Percentiles rank a stretch among this genome's conserved stretches.
Conservation (phyloP, 2,888 invertebrate genomes). For the Amaurobius ferox region DNA sequence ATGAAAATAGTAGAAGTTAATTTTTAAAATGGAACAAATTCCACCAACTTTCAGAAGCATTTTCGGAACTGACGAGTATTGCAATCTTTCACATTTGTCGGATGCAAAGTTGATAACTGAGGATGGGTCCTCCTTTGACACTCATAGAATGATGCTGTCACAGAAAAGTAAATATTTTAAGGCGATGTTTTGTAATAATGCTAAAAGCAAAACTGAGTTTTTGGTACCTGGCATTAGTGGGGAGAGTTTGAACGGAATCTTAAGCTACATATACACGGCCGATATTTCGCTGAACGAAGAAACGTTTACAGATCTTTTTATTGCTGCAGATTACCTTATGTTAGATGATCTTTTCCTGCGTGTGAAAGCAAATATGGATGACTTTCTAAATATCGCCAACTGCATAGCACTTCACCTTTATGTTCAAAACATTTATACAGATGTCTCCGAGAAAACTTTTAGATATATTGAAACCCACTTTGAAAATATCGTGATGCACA, state of each 20-base stretch:
- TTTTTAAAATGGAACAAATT: background rate
- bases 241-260: background rate
- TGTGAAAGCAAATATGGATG: background rate
- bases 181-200: background rate
- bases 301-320: conserved; percentile 6
- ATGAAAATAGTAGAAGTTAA: too few species aligned
- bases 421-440: background rate
- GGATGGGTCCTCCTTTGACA: conserved; percentile 20
- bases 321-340: too few species aligned
- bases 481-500: background rate
- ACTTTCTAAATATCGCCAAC: background rate
- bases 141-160: conserved; percentile 15
- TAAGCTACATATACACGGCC: conserved; percentile 19
- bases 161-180: conserved; percentile 15
- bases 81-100: background rate
- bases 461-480: conserved; percentile 27
- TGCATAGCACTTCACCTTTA: conserved; percentile 26
- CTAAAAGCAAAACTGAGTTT: background rate
- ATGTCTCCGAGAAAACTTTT: background rate
- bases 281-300: background rate
- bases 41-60: background rate
- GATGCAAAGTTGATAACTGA: conserved; percentile 20
- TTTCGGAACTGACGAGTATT: background rate
- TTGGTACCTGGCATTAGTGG: background rate
- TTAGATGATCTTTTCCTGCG: conserved; percentile 1